Conservation (phyloP, 2,888 invertebrate species). For the Argyresthia albistria region DNA sequence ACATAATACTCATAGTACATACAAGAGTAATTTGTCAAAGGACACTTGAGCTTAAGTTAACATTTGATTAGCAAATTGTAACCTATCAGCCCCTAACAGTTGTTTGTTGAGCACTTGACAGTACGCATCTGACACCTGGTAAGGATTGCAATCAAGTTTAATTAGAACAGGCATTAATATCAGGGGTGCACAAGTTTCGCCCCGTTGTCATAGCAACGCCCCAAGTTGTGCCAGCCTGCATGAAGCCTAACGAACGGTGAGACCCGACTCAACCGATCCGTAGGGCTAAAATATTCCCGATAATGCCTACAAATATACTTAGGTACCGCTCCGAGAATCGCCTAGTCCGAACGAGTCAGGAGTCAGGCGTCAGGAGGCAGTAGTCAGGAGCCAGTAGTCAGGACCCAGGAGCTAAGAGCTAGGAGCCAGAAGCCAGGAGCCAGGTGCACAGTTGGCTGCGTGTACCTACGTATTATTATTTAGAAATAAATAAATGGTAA, state of each 20-base stretch:
- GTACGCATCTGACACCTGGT: constrained; percentile 57
- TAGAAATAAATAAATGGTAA: no score
- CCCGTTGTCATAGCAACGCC: constrained; percentile 62
- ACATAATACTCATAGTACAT: no score
- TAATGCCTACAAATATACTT: neutral
- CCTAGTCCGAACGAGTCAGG: no score
- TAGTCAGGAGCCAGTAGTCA: no score
- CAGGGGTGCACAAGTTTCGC: constrained; percentile 59
- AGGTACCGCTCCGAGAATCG: no score
- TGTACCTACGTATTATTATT: no score
- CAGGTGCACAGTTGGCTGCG: no score
- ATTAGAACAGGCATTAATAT: constrained; percentile 72
- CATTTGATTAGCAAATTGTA: neutral
- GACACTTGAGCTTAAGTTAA: neutral
- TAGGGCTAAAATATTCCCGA: neutral
- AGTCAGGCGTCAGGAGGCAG: no score
- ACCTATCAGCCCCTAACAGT: neutral
- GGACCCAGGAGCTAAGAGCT: no score
- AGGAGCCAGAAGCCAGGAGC: no score
- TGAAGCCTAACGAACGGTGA: constrained; percentile 10
- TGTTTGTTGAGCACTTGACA: neutral
- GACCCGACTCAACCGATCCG: neutral
- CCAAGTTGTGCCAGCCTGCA: constrained; percentile 52
- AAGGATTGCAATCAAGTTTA: constrained; percentile 72
- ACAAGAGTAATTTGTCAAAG: no score